phyloP scores from a whole-genome alignment of 2,888 invertebrate genomes.

The Drosophila pegasa region DNA sequence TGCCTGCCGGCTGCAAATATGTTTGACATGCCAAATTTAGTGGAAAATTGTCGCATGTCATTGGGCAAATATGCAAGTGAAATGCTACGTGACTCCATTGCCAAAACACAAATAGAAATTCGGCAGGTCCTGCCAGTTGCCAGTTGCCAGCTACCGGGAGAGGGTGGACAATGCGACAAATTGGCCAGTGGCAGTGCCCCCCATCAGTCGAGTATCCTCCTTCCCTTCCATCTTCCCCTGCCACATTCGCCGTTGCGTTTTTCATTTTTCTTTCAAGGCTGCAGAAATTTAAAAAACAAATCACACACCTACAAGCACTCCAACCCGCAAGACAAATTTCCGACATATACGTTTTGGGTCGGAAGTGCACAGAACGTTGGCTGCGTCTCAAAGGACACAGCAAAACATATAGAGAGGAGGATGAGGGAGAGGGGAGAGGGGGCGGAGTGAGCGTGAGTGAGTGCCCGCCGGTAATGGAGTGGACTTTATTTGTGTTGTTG shows the following conservation, averaged over 20 bases:
- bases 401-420: slow-evolving; percentile 6
- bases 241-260: slow-evolving; percentile 30
- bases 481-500: slow-evolving; percentile 78
- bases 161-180: slow-evolving; percentile 65
- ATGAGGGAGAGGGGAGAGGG: not conserved
- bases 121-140: slow-evolving; percentile 13
- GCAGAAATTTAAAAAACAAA: slow-evolving; percentile 78
- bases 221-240: not conserved
- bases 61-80: slow-evolving; percentile 74
- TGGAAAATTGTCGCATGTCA: slow-evolving; percentile 81
- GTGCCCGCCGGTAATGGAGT: slow-evolving; percentile 79
- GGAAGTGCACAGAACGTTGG: slow-evolving; percentile 62
- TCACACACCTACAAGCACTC: slow-evolving; percentile 70
- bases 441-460: not conserved
- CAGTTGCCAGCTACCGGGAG: slow-evolving; percentile 2
- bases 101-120: slow-evolving; percentile 50
- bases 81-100: slow-evolving; percentile 74
- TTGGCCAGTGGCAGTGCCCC: slow-evolving; percentile 56
- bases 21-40: slow-evolving; percentile 79
- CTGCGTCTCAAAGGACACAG: slow-evolving; percentile 49
- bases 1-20: slow-evolving; percentile 51
- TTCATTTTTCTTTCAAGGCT: slow-evolving; percentile 30
- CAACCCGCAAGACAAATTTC: slow-evolving; percentile 66
- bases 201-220: not conserved
- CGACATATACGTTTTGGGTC: slow-evolving; percentile 56